phyloP scores from a whole-genome alignment of 2,797 vertebrate species.

The Salmo trutta region DNA sequence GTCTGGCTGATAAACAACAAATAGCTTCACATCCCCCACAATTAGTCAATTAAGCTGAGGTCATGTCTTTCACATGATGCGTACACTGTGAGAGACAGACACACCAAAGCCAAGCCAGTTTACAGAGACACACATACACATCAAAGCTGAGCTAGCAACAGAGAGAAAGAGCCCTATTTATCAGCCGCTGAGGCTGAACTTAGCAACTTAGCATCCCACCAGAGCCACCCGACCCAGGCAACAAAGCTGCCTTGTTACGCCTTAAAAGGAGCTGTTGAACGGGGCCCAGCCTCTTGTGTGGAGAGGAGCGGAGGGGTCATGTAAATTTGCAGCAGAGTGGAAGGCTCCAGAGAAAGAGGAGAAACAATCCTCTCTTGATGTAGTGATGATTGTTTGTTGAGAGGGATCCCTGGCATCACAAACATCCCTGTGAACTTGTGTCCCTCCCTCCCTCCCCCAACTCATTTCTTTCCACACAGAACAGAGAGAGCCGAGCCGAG shows the following conservation, averaged over 20 bases:
- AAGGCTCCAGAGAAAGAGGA: slow-evolving; percentile 55
- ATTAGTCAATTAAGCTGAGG: slow-evolving; percentile 60
- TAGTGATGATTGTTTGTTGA: slow-evolving; percentile 64
- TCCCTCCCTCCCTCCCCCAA: slow-evolving; percentile 23
- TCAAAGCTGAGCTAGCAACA: slow-evolving; percentile 51
- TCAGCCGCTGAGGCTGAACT: slow-evolving; percentile 53
- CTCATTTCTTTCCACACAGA: slow-evolving; percentile 49
- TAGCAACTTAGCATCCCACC: slow-evolving; percentile 63
- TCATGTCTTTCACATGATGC: slow-evolving; percentile 67
- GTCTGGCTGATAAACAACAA: slow-evolving; percentile 63
- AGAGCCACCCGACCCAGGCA: slow-evolving; percentile 67
- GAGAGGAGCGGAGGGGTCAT: slow-evolving; percentile 76
- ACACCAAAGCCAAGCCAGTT: slow-evolving; percentile 42
- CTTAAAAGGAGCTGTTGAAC: slow-evolving; percentile 67
- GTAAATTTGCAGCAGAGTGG: slow-evolving; percentile 72
- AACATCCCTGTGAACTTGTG: slow-evolving; percentile 43
- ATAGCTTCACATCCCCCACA: slow-evolving; percentile 53
- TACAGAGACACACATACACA: slow-evolving; percentile 38
- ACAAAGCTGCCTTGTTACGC: slow-evolving; percentile 68
- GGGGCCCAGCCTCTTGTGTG: slow-evolving; percentile 66
- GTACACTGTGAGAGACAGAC: slow-evolving; percentile 44
- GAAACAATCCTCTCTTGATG: slow-evolving; percentile 69
- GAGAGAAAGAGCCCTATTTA: slow-evolving; percentile 58
- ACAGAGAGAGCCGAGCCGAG: slow-evolving; percentile 34
- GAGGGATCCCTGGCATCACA: slow-evolving; percentile 61